A percentile compares a stretch with the other conserved stretches of the same genome.
phyloP scores from a whole-genome alignment of 1,140 invertebrate species.

The Drosophila sp. region DNA sequence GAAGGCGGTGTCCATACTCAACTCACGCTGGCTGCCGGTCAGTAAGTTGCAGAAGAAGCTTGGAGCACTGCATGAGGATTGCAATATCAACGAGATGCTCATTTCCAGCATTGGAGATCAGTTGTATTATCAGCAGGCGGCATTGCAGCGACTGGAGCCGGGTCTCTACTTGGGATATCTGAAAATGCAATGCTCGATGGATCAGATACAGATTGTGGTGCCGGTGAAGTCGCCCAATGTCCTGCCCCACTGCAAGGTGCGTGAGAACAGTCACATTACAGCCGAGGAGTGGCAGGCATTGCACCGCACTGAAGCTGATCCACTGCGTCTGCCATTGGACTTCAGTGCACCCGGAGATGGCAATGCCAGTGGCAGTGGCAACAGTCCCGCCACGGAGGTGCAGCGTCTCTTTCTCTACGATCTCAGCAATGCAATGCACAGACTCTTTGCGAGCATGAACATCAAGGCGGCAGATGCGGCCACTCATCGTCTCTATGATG shows the following conservation, averaged over 20 bases:
- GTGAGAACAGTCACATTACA: constrained; percentile 97
- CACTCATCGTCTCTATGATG: constrained; percentile 93
- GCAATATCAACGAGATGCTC: constrained; percentile 91
- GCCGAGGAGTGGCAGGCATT: constrained; percentile 96
- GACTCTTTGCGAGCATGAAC: constrained; percentile 92
- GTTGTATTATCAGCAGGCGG: constrained; percentile 95
- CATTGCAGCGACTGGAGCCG: constrained; percentile 90
- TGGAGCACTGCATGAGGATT: constrained; percentile 87
- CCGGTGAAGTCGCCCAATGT: constrained; percentile 96
- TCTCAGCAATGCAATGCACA: constrained; percentile 89
- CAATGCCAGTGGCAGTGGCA: constrained; percentile 67
- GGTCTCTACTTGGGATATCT: constrained; percentile 98
- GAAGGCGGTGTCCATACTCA: constrained; percentile 93
- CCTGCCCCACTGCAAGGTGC: constrained; percentile 95
- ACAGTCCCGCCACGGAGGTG: constrained; percentile 87
- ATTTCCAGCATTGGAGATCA: constrained; percentile 95
- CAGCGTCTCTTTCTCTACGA: constrained; percentile 92
- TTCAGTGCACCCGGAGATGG: constrained; percentile 85
- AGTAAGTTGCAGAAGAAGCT: constrained; percentile 89
- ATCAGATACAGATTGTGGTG: constrained; percentile 96
- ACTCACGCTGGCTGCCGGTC: constrained; percentile 95
- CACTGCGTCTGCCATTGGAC: constrained; percentile 84
- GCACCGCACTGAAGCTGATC: constrained; percentile 85
- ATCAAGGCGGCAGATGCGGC: constrained; percentile 88
- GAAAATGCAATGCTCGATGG: constrained; percentile 97